A percentile compares a stretch with the other conserved stretches of the same genome.
These are phyloP conservation scores for Sprattus sprattus DNA, from an alignment of 2,113 vertebrate genomes.

Conservation along the genomic window DNA sequence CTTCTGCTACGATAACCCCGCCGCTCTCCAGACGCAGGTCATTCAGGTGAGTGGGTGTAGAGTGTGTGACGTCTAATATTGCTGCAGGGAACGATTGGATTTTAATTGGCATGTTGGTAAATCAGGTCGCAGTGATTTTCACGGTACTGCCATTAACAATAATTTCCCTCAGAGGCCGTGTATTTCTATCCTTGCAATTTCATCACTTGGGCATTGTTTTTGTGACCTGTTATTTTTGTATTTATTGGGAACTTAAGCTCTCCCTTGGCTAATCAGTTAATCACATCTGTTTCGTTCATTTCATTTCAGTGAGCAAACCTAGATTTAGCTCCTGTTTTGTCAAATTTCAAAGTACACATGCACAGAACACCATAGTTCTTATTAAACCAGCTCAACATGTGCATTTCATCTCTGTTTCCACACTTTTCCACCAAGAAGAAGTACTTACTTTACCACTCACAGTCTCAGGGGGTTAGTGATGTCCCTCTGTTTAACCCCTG, in stretches of 20 bases:
- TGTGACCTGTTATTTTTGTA: no score
- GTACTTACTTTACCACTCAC: background rate
- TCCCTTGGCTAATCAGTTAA: background rate
- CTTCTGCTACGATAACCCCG: constrained; percentile 96
- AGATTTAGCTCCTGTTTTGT: background rate
- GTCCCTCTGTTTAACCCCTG: background rate
- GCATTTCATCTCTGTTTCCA: background rate
- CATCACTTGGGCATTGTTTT: background rate
- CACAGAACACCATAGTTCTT: background rate
- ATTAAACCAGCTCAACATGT: background rate
- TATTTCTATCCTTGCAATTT: background rate
- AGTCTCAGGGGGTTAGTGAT: background rate
- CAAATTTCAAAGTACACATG: background rate
- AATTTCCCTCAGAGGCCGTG: background rate
- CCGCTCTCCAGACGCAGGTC: constrained; percentile 87
- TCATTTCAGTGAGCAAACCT: background rate
- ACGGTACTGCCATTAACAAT: no score
- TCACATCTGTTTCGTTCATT: background rate
- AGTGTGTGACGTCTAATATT: background rate
- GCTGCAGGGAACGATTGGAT: background rate
- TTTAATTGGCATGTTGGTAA: background rate
- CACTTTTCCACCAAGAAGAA: background rate
- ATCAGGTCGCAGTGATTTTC: no score
- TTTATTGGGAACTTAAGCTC: no score
- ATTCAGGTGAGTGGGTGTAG: constrained; percentile 72